phyloP scores from a whole-genome alignment of 2,113 vertebrate species.

The Pelobates fuscus region DNA sequence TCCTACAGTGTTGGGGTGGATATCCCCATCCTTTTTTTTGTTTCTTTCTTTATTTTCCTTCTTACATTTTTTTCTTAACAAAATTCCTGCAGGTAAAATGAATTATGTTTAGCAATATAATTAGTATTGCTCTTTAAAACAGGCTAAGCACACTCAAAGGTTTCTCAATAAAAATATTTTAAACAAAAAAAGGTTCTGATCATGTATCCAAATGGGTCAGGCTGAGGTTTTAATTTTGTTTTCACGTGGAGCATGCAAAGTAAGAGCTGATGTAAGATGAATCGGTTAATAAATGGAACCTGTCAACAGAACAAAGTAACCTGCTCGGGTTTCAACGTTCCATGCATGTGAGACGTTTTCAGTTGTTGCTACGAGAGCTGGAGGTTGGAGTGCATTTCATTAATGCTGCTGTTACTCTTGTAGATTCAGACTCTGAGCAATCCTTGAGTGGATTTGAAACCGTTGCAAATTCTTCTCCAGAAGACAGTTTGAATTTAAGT shows the following conservation, averaged over 20 bases:
- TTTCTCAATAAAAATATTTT: too few species aligned
- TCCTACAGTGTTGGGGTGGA: too few species aligned
- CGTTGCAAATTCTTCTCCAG: constrained; percentile 73
- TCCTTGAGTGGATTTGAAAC: constrained; percentile 89
- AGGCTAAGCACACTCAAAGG: too few species aligned
- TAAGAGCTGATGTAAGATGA: constrained; percentile 42
- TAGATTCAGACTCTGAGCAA: constrained; percentile 88
- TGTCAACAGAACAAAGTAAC: constrained; percentile 74
- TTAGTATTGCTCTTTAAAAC: too few species aligned
- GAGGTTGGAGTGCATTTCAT: constrained; percentile 52
- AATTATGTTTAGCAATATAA: too few species aligned
- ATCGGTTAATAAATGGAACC: constrained; percentile 66
- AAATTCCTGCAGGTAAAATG: too few species aligned
- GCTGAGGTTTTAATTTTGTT: neutral
- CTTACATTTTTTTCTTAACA: too few species aligned
- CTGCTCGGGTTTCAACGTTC: constrained; percentile 80
- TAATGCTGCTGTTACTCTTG: constrained; percentile 64
- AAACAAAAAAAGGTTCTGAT: too few species aligned
- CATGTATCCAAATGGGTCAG: neutral
- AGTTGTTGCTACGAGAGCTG: constrained; percentile 58
- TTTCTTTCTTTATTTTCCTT: too few species aligned
- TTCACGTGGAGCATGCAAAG: neutral
- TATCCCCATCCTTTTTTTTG: too few species aligned
- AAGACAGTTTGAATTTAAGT: constrained; percentile 73
- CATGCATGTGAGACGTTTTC: constrained; percentile 56